A percentile compares a stretch with the other conserved stretches of the same genome.
These are phyloP conservation scores for Hydropsyche tenuis DNA, from an alignment of 1,140 invertebrate genomes.

Conservation along the genomic window DNA sequence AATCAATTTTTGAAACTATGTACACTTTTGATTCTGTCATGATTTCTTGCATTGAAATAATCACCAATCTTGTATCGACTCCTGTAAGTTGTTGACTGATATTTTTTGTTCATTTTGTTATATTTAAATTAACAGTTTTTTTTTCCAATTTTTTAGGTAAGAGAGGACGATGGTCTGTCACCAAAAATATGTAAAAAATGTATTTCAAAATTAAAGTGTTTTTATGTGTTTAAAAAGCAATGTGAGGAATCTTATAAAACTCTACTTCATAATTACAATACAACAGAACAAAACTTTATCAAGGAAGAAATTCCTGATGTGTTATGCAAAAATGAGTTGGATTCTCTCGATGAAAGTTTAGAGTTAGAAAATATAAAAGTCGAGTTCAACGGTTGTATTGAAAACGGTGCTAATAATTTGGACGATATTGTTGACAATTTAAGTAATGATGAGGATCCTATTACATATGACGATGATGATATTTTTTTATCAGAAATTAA, in stretches of 20 bases:
- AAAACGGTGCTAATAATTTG: too few species aligned
- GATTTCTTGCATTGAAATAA: conserved; percentile 35
- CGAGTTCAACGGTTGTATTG: not conserved
- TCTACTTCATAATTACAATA: conserved; percentile 2
- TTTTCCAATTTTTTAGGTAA: conserved; percentile 52
- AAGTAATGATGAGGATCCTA: too few species aligned
- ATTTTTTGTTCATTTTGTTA: too few species aligned
- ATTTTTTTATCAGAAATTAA: not conserved
- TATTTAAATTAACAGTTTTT: too few species aligned
- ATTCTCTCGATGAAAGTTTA: not conserved
- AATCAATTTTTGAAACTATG: conserved; percentile 32
- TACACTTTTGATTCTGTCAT: not conserved
- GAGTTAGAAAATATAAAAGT: not conserved
- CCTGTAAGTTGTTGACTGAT: too few species aligned
- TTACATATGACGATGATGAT: too few species aligned
- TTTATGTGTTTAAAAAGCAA: conserved; percentile 46
- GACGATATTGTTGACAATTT: too few species aligned
- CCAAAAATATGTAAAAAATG: conserved; percentile 45
- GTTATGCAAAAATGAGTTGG: not conserved
- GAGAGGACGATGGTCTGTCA: conserved; percentile 47
- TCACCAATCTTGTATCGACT: conserved; percentile 25
- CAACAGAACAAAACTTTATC: not conserved
- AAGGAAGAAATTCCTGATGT: conserved; percentile 13
- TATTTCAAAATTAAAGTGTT: conserved; percentile 39
- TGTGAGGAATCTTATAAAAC: conserved; percentile 40